Conservation (phyloP, 2,113 vertebrate species). For the Platycercus adscitus region DNA sequence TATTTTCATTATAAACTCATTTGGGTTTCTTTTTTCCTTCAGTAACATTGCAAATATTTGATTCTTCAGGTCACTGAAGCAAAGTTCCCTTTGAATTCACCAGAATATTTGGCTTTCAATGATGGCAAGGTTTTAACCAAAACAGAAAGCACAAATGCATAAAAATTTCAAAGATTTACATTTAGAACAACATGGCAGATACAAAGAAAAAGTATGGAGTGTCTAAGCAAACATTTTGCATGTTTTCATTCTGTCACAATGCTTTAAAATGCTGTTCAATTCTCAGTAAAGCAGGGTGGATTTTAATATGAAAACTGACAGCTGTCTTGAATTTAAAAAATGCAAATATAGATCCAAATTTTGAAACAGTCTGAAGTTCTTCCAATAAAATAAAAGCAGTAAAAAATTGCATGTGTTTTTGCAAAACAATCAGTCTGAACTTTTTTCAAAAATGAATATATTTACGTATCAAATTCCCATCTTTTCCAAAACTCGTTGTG, state of each 20-base stretch:
- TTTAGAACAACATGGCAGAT: not conserved
- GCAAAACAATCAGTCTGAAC: slow-evolving; percentile 13
- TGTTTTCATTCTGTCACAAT: not conserved
- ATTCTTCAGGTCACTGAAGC: not conserved
- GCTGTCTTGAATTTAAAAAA: slow-evolving; percentile 18
- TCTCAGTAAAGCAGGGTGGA: not conserved
- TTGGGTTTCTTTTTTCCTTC: not conserved
- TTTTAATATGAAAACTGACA: slow-evolving; percentile 24
- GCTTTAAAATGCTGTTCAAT: not conserved
- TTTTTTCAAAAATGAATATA: not conserved
- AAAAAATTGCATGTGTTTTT: not conserved
- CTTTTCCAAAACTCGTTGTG: slow-evolving; percentile 6
- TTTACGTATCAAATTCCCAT: not conserved
- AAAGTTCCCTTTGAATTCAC: not conserved
- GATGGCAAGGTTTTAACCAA: not conserved
- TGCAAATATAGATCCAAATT: slow-evolving; percentile 28
- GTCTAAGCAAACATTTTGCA: not conserved
- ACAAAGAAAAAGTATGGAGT: not conserved
- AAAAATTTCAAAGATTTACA: not conserved
- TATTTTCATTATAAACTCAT: not conserved
- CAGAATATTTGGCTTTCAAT: not conserved
- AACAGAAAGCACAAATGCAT: not conserved
- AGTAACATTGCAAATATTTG: not conserved
- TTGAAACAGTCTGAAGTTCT: slow-evolving; percentile 1
- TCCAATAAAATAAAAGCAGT: slow-evolving; percentile 35